Conservation (phyloP, 2,888 invertebrate genomes). For the Patella depressa region DNA sequence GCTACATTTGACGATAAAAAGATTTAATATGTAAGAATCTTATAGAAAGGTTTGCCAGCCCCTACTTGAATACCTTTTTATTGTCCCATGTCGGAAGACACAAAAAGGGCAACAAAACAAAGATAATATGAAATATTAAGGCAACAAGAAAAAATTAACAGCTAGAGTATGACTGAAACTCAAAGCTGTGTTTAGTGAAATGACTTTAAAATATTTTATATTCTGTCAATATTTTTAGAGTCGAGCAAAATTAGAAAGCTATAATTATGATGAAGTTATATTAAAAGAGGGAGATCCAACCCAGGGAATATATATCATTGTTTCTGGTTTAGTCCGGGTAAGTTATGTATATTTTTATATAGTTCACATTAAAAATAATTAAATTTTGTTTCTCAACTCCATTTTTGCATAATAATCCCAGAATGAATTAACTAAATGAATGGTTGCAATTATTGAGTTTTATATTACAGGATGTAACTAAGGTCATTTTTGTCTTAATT, state of each 20-base stretch:
- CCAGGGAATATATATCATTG: constrained; percentile 72
- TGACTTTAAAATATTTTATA: not conserved
- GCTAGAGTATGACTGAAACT: not conserved
- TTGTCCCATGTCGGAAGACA: no score
- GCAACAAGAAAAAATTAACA: no score
- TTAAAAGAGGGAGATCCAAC: constrained; percentile 65
- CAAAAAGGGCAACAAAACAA: no score
- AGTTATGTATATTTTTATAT: constrained; percentile 29
- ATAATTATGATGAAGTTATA: constrained; percentile 67
- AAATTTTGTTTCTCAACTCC: not conserved
- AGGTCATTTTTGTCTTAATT: not conserved
- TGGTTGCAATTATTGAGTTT: no score
- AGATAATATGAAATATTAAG: no score
- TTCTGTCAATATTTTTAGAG: constrained; percentile 42
- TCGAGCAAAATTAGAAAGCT: constrained; percentile 61
- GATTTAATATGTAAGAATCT: no score
- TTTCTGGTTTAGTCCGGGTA: constrained; percentile 72
- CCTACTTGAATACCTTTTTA: not conserved
- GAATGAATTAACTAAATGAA: no score
- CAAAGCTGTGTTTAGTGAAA: not conserved
- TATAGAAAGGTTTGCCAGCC: not conserved
- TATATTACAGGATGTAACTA: no score
- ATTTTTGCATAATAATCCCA: not conserved
- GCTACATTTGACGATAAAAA: no score
- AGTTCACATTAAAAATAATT: no score